Evolutionary conservation across 2,797 vertebrate genomes (phyloP).

Genomic region (Chiroxiphia lanceolata): DNA sequence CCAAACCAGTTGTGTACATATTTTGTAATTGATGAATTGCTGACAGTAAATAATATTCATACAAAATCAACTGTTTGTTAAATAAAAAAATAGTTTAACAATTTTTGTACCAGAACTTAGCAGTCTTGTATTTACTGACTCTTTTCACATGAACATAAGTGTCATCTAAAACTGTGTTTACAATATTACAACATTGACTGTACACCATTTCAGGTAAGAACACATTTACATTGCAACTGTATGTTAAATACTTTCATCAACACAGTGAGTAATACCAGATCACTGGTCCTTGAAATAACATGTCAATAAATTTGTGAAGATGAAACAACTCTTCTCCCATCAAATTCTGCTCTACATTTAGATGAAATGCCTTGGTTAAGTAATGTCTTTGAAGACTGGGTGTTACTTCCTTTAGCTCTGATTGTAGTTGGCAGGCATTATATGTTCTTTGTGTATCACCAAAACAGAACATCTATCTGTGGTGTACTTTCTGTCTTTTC

Average conservation of each 20-base stretch:
- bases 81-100: not conserved
- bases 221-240: not conserved
- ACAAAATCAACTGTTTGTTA: not conserved
- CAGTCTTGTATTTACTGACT: not conserved
- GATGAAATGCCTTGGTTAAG: slow-evolving; percentile 36
- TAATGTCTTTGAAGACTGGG: slow-evolving; percentile 46
- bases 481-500: not conserved
- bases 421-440: slow-evolving; percentile 42
- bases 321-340: slow-evolving; percentile 8
- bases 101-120: not conserved
- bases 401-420: slow-evolving; percentile 54
- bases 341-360: slow-evolving; percentile 29
- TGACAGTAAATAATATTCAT: slow-evolving; percentile 26
- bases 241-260: slow-evolving; percentile 1
- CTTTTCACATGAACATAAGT: not conserved
- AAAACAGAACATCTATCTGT: slow-evolving; percentile 8
- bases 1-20: slow-evolving; percentile 74
- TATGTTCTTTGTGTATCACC: not conserved
- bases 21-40: slow-evolving; percentile 55
- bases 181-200: not conserved
- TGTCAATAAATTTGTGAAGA: slow-evolving; percentile 24
- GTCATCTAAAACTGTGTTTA: not conserved
- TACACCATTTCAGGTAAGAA: slow-evolving; percentile 10
- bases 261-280: slow-evolving; percentile 26
- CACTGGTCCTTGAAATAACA: slow-evolving; percentile 44